Conservation (phyloP, 2,797 vertebrate genomes). For the Agapornis canus region DNA sequence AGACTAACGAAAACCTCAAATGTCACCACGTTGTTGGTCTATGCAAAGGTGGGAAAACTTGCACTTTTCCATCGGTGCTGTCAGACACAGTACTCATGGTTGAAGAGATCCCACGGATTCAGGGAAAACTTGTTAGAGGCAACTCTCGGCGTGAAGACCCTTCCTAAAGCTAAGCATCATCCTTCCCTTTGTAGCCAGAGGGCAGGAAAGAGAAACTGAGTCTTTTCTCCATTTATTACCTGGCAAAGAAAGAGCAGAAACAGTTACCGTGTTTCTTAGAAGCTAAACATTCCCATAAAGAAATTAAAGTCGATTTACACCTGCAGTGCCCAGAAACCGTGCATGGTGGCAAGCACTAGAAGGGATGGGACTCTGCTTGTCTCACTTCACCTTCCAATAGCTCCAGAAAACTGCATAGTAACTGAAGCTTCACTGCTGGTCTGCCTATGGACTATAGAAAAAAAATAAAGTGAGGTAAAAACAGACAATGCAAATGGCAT, state of each 20-base stretch:
- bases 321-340: rapidly evolving
- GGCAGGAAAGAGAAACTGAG: background rate
- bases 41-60: background rate
- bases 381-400: background rate
- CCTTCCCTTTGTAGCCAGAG: background rate
- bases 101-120: background rate
- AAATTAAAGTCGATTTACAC: rapidly evolving
- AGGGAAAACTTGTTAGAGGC: background rate
- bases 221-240: background rate
- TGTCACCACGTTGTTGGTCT: background rate
- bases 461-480: background rate
- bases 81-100: rapidly evolving
- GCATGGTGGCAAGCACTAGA: background rate
- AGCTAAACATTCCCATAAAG: background rate
- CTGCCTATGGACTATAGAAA: background rate
- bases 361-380: background rate
- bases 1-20: background rate
- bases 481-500: background rate
- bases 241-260: background rate
- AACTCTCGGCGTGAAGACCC: background rate
- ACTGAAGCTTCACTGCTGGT: background rate
- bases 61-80: background rate
- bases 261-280: background rate
- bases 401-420: background rate
- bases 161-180: background rate